phyloP scores from a whole-genome alignment of 2,113 vertebrate genomes.

The Anas platyrhynchos region DNA sequence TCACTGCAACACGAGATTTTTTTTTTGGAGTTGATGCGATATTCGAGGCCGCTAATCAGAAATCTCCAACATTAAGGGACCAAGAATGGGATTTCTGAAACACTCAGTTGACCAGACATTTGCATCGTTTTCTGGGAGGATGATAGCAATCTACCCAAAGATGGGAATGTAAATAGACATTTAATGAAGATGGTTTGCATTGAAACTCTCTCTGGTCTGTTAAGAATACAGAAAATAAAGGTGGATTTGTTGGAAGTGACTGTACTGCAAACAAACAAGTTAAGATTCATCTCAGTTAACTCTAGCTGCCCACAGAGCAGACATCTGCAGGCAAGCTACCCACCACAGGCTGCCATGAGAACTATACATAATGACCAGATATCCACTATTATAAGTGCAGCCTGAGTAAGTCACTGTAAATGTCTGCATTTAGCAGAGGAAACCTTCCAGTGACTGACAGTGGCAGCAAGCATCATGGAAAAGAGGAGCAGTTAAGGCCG shows the following conservation, averaged over 20 bases:
- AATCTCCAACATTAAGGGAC: background rate
- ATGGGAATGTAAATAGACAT: constrained; percentile 19
- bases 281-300: constrained; percentile 6
- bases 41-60: background rate
- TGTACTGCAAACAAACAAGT: background rate
- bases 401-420: background rate
- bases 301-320: background rate
- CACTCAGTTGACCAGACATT: background rate
- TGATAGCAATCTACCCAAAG: constrained; percentile 11
- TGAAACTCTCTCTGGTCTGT: background rate
- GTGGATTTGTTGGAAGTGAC: constrained; percentile 9
- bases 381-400: background rate
- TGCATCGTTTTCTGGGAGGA: background rate
- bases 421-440: background rate
- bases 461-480: background rate
- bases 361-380: background rate
- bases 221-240: constrained; percentile 33
- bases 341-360: background rate
- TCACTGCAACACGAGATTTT: background rate
- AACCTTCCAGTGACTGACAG: background rate
- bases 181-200: constrained; percentile 23
- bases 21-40: background rate
- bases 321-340: background rate
- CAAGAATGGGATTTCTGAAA: background rate
- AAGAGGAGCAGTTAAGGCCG: background rate